phyloP scores from a whole-genome alignment of 2,888 invertebrate genomes.

The Mactromeris polynyma region DNA sequence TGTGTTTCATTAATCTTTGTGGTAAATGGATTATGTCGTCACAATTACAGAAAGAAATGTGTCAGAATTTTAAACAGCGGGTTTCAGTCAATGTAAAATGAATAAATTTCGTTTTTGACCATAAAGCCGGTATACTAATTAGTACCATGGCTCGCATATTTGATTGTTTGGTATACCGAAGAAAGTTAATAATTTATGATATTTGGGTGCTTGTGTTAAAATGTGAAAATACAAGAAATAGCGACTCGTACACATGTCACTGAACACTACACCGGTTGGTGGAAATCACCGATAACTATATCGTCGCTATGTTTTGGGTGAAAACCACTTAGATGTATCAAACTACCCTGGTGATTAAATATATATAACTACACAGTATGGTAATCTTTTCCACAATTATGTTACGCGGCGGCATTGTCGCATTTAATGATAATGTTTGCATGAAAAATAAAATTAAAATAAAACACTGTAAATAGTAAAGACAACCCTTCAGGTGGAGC shows the following conservation, averaged over 20 bases:
- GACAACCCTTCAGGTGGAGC: too few relatives aligned
- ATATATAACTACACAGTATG: too few relatives aligned
- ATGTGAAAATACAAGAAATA: not conserved
- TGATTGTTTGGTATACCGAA: not conserved
- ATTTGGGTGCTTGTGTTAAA: not conserved
- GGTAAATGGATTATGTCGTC: constrained; percentile 46
- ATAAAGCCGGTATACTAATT: not conserved
- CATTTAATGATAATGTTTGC: too few relatives aligned
- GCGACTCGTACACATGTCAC: not conserved
- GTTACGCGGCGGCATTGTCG: too few relatives aligned
- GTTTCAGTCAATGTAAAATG: constrained; percentile 21
- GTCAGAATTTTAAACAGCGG: constrained; percentile 16
- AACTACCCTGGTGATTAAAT: too few relatives aligned
- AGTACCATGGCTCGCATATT: not conserved
- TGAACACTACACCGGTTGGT: not conserved
- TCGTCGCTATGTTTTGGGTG: too few relatives aligned
- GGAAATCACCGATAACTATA: too few relatives aligned
- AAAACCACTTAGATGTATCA: too few relatives aligned
- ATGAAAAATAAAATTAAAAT: too few relatives aligned
- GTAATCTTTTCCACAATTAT: too few relatives aligned
- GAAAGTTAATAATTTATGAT: not conserved
- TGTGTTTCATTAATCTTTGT: constrained; percentile 40
- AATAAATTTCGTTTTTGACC: not conserved
- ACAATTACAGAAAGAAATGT: constrained; percentile 22
- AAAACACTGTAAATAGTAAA: too few relatives aligned